phyloP scores from a whole-genome alignment of 2,797 vertebrate genomes.

The Bovichtus variegatus region DNA sequence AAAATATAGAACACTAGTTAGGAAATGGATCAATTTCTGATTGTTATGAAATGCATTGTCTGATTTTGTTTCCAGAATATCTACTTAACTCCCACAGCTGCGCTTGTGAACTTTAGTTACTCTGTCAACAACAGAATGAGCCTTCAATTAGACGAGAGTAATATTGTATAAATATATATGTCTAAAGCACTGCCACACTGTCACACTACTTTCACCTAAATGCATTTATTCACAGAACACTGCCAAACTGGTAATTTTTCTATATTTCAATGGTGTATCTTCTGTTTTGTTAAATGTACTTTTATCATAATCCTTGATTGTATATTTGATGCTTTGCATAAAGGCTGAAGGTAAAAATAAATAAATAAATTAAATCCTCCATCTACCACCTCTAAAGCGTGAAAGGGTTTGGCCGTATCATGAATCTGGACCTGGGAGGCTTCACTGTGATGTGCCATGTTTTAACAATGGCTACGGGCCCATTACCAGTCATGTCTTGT shows the following conservation, averaged over 20 bases:
- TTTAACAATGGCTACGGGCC: neutral
- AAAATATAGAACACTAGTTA: constrained; percentile 31
- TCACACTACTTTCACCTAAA: constrained; percentile 41
- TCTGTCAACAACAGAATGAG: constrained; percentile 14
- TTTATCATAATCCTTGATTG: constrained; percentile 9
- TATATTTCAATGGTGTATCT: constrained; percentile 26
- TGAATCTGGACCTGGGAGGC: neutral
- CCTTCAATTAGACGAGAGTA: neutral
- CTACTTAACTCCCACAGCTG: neutral
- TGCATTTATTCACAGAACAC: constrained; percentile 41
- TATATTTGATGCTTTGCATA: constrained; percentile 8
- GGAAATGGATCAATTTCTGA: neutral
- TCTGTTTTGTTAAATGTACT: constrained; percentile 31
- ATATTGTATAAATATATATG: neutral
- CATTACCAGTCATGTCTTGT: neutral
- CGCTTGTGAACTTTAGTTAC: constrained; percentile 44
- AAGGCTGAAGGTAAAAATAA: neutral
- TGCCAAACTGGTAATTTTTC: constrained; percentile 26
- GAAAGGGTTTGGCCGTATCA: neutral
- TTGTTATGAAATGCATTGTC: neutral
- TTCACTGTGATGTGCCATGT: neutral
- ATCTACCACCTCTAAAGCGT: neutral
- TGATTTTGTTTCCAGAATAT: neutral
- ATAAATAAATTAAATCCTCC: neutral
- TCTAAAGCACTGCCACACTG: constrained; percentile 43